Evolutionary conservation across 2,888 invertebrate genomes (phyloP).

Genomic region (Physocephala rufipes): DNA sequence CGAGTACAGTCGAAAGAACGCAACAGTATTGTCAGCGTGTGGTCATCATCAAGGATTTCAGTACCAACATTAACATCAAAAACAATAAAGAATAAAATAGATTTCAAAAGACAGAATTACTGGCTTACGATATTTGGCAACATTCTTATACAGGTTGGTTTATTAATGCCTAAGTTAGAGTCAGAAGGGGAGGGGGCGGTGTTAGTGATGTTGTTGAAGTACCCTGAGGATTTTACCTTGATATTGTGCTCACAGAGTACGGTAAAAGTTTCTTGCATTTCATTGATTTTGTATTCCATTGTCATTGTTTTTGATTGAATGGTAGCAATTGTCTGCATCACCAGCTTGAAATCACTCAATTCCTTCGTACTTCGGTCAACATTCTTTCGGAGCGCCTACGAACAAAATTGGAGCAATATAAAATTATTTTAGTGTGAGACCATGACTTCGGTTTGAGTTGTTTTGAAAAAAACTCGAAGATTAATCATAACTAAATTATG

Average conservation of each 20-base stretch:
- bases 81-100: too few relatives aligned
- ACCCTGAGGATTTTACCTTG: slow-evolving; percentile 65
- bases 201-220: neutral
- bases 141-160: too few relatives aligned
- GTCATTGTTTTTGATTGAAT: slow-evolving; percentile 80
- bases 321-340: slow-evolving; percentile 82
- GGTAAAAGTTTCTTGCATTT: slow-evolving; percentile 81
- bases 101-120: too few relatives aligned
- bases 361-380: slow-evolving; percentile 81
- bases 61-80: neutral
- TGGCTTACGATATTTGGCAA: too few relatives aligned
- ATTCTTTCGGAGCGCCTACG: slow-evolving; percentile 69
- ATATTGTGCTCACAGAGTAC: slow-evolving; percentile 78
- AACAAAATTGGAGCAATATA: neutral
- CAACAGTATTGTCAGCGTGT: neutral
- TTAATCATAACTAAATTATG: neutral
- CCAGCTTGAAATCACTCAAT: slow-evolving; percentile 82
- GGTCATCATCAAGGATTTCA: neutral
- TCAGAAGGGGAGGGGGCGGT: neutral
- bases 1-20: too few relatives aligned
- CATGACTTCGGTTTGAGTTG: neutral
- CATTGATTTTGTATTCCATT: slow-evolving; percentile 78
- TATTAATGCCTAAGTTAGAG: too few relatives aligned
- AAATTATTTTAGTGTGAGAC: too few relatives aligned
- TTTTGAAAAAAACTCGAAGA: neutral